These are phyloP conservation scores for Xerus rutilus DNA, from an alignment of 2,797 vertebrate species.

Conservation along the genomic window DNA sequence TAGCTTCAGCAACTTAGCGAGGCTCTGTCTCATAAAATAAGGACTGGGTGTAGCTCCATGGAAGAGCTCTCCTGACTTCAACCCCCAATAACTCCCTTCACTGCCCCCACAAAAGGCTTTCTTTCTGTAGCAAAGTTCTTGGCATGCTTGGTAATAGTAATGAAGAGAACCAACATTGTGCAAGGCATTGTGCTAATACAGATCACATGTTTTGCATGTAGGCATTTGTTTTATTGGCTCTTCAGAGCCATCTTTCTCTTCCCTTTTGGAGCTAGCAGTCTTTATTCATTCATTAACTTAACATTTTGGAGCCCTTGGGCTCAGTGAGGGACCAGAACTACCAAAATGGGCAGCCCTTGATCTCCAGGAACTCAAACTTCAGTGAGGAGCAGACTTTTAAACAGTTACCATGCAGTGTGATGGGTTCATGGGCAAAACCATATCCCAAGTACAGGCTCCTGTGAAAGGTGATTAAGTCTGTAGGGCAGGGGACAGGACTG, in stretches of 20 bases:
- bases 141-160: constrained; percentile 14
- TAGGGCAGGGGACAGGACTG: neutral
- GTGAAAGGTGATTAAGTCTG: neutral
- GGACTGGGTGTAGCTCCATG: too few species aligned
- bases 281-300: neutral
- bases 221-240: neutral
- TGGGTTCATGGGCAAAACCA: neutral
- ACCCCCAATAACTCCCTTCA: too few species aligned
- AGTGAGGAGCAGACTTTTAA: neutral
- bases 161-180: neutral
- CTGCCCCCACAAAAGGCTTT: neutral
- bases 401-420: neutral
- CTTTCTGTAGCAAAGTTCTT: neutral
- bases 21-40: too few species aligned
- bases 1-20: too few species aligned
- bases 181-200: neutral
- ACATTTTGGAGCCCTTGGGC: neutral
- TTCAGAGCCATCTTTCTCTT: neutral
- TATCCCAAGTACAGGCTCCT: neutral
- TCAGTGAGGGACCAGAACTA: neutral
- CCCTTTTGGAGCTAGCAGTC: neutral
- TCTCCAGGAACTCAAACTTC: neutral
- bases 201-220: neutral
- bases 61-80: too few species aligned
- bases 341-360: neutral